Percentiles rank a stretch among this genome's conserved stretches.
These are phyloP conservation scores for Drosophila longiperda DNA, from an alignment of 2,888 invertebrate genomes.

Conservation along the genomic window DNA sequence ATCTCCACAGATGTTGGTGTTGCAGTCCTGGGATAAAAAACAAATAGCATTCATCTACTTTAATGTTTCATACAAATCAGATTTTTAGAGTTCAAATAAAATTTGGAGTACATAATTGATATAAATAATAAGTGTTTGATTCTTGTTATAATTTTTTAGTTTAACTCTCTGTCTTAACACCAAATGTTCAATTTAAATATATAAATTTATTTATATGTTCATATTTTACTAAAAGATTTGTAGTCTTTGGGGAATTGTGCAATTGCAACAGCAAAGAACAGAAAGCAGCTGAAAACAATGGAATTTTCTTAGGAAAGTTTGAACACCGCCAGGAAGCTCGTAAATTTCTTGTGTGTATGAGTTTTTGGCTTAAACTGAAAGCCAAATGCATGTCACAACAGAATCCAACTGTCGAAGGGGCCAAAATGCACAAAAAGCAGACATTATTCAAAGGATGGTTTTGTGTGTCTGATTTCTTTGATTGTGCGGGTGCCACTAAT, in stretches of 20 bases:
- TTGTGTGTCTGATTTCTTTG: not conserved
- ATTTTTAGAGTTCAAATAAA: not conserved
- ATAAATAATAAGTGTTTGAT: not conserved
- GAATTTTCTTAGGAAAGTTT: constrained; percentile 12
- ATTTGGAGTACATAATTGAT: not conserved
- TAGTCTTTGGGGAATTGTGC: not conserved
- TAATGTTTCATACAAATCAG: not conserved
- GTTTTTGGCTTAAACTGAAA: constrained; percentile 35
- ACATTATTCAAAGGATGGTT: constrained; percentile 27
- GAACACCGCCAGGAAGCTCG: constrained; percentile 25
- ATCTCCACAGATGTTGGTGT: constrained; percentile 37
- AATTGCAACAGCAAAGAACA: not conserved
- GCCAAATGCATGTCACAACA: constrained; percentile 47
- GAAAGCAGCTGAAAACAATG: constrained; percentile 3
- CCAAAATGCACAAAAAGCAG: constrained; percentile 24
- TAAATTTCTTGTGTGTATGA: constrained; percentile 25
- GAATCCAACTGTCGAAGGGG: constrained; percentile 50
- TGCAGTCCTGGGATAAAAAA: constrained; percentile 32
- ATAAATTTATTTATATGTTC: not conserved
- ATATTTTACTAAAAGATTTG: not conserved
- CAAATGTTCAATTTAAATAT: not conserved
- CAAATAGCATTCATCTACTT: constrained; percentile 10
- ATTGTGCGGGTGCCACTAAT: constrained; percentile 41
- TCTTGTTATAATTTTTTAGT: not conserved
- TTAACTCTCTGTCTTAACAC: not conserved